Percentiles rank a stretch among this genome's conserved stretches.
phyloP scores from a whole-genome alignment of 2,113 vertebrate genomes.

The Platichthys flesus region DNA sequence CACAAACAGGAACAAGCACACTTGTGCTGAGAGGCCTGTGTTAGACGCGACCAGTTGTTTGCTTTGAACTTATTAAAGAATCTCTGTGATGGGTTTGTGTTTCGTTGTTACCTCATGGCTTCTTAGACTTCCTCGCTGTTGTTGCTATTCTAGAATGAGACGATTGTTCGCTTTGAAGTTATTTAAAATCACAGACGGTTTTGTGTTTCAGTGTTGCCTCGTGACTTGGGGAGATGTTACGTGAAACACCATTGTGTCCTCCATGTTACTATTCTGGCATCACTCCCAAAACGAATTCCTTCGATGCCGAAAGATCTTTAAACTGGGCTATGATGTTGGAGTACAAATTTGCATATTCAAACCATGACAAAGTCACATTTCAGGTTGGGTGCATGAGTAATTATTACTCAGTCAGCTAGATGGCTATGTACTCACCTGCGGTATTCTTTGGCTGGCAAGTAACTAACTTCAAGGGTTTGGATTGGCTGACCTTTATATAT shows the following conservation, averaged over 20 bases:
- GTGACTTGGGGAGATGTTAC: not conserved
- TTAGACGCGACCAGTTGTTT: constrained; percentile 19
- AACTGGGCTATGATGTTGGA: not conserved
- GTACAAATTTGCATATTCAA: not conserved
- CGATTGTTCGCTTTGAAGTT: constrained; percentile 29
- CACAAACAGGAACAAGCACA: constrained; percentile 8
- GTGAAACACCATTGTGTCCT: not conserved
- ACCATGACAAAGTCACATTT: not conserved
- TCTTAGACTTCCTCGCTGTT: not conserved
- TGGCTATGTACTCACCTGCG: constrained; percentile 2
- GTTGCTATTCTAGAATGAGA: not conserved
- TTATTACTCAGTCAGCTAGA: not conserved
- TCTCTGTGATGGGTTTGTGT: not conserved
- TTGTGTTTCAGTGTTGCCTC: constrained; percentile 8
- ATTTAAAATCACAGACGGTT: not conserved
- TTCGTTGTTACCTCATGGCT: constrained; percentile 1
- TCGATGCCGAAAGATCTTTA: not conserved
- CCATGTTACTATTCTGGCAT: not conserved
- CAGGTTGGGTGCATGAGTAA: constrained; percentile 1
- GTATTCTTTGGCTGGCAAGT: not conserved
- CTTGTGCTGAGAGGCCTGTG: not conserved
- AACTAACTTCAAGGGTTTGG: not conserved
- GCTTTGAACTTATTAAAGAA: constrained; percentile 32
- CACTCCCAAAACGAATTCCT: not conserved
- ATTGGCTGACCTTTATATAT: not conserved